These are phyloP conservation scores for Toxostoma redivivum DNA, from an alignment of 2,113 vertebrate genomes.

Conservation along the genomic window DNA sequence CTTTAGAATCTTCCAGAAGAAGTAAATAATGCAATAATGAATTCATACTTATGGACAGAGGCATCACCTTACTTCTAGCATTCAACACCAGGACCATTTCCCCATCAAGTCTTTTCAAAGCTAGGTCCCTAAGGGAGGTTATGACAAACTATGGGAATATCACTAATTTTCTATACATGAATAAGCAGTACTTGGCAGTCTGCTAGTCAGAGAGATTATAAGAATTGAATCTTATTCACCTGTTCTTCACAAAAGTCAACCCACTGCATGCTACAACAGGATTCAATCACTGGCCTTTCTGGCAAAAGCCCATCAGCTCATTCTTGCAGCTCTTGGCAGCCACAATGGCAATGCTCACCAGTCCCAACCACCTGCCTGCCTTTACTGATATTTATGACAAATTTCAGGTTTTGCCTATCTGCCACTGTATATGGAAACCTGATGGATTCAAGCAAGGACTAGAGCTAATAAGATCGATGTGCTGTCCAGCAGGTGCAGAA, in stretches of 20 bases:
- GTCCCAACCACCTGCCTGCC: background rate
- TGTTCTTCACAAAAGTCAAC: background rate
- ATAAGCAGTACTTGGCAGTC: background rate
- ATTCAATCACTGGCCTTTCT: background rate
- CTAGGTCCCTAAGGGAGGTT: background rate
- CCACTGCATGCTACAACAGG: background rate
- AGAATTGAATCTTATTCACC: background rate
- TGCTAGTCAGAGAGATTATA: background rate
- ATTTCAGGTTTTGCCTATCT: slow-evolving; percentile 35
- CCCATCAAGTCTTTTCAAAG: background rate
- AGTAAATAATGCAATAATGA: background rate
- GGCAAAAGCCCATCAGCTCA: background rate
- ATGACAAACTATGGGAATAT: background rate
- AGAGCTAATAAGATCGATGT: slow-evolving; percentile 41
- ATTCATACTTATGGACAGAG: background rate
- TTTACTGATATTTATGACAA: background rate
- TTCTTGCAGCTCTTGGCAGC: background rate
- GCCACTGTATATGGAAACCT: background rate
- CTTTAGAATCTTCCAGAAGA: background rate
- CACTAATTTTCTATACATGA: background rate
- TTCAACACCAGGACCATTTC: background rate
- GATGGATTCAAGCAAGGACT: slow-evolving; percentile 28
- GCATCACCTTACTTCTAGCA: background rate
- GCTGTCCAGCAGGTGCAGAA: background rate
- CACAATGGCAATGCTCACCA: background rate